phyloP scores from a whole-genome alignment of 2,888 invertebrate species.

The Meiosimyza platycephala region DNA sequence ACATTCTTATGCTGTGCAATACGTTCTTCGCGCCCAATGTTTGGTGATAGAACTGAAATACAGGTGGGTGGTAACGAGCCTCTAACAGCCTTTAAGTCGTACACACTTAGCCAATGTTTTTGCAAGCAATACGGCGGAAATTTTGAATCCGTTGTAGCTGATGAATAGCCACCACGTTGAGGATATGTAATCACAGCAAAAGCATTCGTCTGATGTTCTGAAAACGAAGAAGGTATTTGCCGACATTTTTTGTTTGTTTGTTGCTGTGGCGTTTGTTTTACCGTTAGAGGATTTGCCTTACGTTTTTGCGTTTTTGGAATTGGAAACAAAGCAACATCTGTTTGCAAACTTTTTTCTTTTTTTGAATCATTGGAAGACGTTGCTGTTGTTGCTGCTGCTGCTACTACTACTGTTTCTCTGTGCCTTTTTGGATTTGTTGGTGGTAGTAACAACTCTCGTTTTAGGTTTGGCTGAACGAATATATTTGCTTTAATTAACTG shows the following conservation, averaged over 20 bases:
- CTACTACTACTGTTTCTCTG: slow-evolving; percentile 33
- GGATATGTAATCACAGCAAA: slow-evolving; percentile 29
- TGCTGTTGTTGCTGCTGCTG: slow-evolving; percentile 37
- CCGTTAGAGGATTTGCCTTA: slow-evolving; percentile 37
- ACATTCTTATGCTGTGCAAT: slow-evolving; percentile 61
- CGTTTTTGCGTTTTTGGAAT: slow-evolving; percentile 43
- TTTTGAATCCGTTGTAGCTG: slow-evolving; percentile 42
- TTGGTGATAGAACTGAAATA: slow-evolving; percentile 42
- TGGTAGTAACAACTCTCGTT: background rate
- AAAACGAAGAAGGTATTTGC: slow-evolving; percentile 4
- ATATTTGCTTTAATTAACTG: slow-evolving; percentile 27
- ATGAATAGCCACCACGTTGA: slow-evolving; percentile 43
- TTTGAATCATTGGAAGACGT: slow-evolving; percentile 45
- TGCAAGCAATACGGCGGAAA: slow-evolving; percentile 56
- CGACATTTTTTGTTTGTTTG: slow-evolving; percentile 42
- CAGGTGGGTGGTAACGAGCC: slow-evolving; percentile 11
- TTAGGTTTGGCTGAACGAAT: slow-evolving; percentile 20
- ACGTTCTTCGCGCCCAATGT: slow-evolving; percentile 61
- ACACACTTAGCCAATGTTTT: slow-evolving; percentile 58
- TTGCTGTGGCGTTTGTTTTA: slow-evolving; percentile 36
- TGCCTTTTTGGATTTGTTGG: background rate
- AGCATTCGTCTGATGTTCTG: slow-evolving; percentile 14
- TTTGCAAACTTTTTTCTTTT: slow-evolving; percentile 19
- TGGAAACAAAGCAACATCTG: slow-evolving; percentile 6
- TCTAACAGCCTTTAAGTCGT: slow-evolving; percentile 43